Percentiles rank a stretch among this genome's conserved stretches.
These are phyloP conservation scores for Dascillus cervinus DNA, from an alignment of 2,888 invertebrate genomes.

Conservation along the genomic window DNA sequence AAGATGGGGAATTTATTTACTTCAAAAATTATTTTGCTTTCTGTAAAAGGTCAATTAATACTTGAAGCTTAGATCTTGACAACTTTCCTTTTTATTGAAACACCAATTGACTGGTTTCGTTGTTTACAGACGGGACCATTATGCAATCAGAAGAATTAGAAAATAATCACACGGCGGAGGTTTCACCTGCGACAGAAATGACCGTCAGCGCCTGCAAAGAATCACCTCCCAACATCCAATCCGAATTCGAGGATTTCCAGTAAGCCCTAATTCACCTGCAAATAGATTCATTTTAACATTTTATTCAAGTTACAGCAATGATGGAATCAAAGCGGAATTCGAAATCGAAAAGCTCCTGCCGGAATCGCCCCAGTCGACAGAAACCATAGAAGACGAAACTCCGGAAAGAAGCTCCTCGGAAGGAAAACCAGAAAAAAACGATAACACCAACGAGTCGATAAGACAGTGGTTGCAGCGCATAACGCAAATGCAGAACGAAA, in stretches of 20 bases:
- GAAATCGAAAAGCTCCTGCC: constrained; percentile 38
- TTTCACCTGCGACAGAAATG: constrained; percentile 24
- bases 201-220: constrained; percentile 28
- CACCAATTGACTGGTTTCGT: constrained; percentile 6
- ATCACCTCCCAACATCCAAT: constrained; percentile 20
- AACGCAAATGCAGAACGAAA: constrained; percentile 62
- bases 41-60: too few species aligned
- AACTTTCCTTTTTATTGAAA: too few species aligned
- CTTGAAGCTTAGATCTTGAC: too few species aligned
- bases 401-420: constrained; percentile 2
- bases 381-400: constrained; percentile 24
- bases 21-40: too few species aligned
- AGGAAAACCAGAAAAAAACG: too few species aligned
- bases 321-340: constrained; percentile 34
- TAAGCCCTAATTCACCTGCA: not conserved
- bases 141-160: constrained; percentile 27
- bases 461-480: constrained; percentile 70
- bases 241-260: too few species aligned
- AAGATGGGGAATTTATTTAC: too few species aligned
- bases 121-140: constrained; percentile 20
- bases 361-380: constrained; percentile 32
- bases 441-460: constrained; percentile 57
- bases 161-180: constrained; percentile 17
- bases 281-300: not conserved
- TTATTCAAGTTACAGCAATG: constrained; percentile 14